Conservation (phyloP, 2,888 invertebrate species). For the Nemoura dubitans region DNA sequence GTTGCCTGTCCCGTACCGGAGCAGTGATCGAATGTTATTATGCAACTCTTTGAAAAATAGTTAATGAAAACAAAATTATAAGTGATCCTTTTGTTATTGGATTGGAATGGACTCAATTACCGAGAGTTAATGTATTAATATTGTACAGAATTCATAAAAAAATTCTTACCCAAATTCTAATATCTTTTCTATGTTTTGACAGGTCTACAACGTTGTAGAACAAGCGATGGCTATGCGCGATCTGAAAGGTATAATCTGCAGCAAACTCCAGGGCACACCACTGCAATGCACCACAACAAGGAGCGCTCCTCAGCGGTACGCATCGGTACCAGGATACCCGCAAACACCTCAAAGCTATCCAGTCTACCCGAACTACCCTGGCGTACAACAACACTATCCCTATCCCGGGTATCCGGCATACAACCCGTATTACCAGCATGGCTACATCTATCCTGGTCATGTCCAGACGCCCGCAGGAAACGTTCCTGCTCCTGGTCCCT, state of each 20-base stretch:
- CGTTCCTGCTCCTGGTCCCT: background rate
- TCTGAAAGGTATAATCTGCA: background rate
- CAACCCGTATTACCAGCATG: too few species aligned
- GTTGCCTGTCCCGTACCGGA: too few species aligned
- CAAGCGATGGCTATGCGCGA: background rate
- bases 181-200: background rate
- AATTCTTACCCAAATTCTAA: too few species aligned
- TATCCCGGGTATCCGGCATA: background rate
- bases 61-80: too few species aligned
- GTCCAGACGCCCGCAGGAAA: background rate
- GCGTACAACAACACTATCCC: background rate
- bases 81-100: too few species aligned
- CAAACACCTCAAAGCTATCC: too few species aligned
- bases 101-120: too few species aligned
- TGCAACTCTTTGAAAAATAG: too few species aligned
- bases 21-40: too few species aligned
- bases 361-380: background rate
- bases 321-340: background rate
- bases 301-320: background rate
- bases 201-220: background rate
- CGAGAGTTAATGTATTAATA: too few species aligned
- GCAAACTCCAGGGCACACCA: background rate
- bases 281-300: background rate
- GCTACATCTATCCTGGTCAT: too few species aligned
- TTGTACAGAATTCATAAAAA: too few species aligned